Percentiles rank a stretch among this genome's conserved stretches.
phyloP scores from a whole-genome alignment of 2,797 vertebrate species.

The Phylloscopus collybita region DNA sequence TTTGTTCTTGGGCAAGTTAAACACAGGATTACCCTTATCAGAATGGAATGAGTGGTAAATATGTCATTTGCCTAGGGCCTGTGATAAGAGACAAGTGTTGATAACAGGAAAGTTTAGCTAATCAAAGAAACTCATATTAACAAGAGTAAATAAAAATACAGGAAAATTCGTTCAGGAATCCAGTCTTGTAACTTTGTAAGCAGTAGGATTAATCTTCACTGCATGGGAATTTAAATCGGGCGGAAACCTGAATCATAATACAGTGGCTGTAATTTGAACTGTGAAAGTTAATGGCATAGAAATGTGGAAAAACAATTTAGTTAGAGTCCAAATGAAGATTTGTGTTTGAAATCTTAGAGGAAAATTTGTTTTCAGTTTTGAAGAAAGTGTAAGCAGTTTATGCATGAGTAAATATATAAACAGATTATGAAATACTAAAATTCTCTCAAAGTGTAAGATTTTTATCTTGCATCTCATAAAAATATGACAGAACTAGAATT shows the following conservation, averaged over 20 bases:
- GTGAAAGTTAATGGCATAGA: slow-evolving; percentile 41
- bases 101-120: slow-evolving; percentile 75
- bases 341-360: neutral
- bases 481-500: slow-evolving; percentile 49
- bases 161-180: slow-evolving; percentile 72
- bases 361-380: neutral
- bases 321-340: neutral
- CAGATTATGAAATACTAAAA: neutral
- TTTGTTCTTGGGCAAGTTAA: slow-evolving; percentile 82
- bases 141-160: slow-evolving; percentile 70
- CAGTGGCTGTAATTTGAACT: slow-evolving; percentile 30
- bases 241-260: neutral
- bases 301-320: slow-evolving; percentile 19
- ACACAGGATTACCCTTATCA: slow-evolving; percentile 79
- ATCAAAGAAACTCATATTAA: slow-evolving; percentile 76
- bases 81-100: slow-evolving; percentile 76
- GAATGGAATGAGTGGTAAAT: slow-evolving; percentile 77
- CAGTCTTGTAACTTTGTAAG: slow-evolving; percentile 63
- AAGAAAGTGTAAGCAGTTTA: neutral
- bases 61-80: slow-evolving; percentile 72
- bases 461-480: slow-evolving; percentile 45
- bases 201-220: slow-evolving; percentile 52
- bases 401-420: neutral
- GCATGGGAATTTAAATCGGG: slow-evolving; percentile 32
- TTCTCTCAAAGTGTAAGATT: neutral